Evolutionary conservation across 2,888 invertebrate species (phyloP).

Genomic region (Mactromeris polynyma): DNA sequence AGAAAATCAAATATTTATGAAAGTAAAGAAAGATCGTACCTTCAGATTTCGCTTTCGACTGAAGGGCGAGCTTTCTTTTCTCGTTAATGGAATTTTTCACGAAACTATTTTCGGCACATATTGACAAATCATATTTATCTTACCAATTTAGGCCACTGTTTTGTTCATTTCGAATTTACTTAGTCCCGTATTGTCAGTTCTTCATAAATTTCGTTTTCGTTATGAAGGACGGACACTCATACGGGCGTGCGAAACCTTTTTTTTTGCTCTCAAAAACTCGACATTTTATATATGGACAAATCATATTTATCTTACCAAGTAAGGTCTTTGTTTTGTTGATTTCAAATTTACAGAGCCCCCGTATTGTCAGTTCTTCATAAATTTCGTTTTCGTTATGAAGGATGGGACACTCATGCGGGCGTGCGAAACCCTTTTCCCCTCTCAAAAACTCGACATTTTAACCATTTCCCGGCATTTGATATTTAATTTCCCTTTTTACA

Average conservation of each 20-base stretch:
- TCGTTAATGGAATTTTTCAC: background rate
- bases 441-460: background rate
- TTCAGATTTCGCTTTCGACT: constrained; percentile 13
- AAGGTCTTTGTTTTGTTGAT: background rate
- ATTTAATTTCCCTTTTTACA: background rate
- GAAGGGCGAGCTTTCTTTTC: background rate
- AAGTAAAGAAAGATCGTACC: background rate
- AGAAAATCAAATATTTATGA: background rate
- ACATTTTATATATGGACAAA: background rate
- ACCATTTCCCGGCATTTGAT: background rate
- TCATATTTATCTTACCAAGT: background rate
- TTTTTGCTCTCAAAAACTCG: background rate
- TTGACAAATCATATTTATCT: background rate
- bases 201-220: background rate
- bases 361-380: background rate
- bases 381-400: background rate
- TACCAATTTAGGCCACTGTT: background rate
- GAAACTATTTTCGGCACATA: background rate
- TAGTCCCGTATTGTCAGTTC: background rate
- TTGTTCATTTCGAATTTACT: background rate
- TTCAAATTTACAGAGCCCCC: background rate
- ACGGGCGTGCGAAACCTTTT: background rate
- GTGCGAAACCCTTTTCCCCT: background rate
- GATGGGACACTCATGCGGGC: background rate
- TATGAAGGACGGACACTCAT: background rate